A percentile compares a stretch with the other conserved stretches of the same genome.
These are phyloP conservation scores for Candoia aspera DNA, from an alignment of 2,113 vertebrate species.

Conservation along the genomic window DNA sequence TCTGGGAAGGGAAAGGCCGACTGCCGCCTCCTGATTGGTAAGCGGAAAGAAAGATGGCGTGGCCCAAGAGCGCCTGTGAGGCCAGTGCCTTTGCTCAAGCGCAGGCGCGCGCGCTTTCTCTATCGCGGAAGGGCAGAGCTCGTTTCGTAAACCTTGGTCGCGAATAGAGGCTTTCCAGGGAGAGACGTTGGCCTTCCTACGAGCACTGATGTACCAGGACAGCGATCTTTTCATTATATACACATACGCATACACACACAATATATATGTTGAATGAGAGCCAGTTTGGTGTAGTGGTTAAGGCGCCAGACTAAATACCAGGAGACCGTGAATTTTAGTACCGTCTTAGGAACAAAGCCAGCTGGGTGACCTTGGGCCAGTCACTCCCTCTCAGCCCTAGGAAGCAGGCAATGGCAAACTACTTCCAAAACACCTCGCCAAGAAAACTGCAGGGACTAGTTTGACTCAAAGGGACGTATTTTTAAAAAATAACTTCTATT, in stretches of 20 bases:
- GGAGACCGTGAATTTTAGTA: neutral
- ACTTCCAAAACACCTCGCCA: no score
- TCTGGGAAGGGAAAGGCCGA: neutral
- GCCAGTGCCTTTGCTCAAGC: neutral
- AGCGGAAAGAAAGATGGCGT: neutral
- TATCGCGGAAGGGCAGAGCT: neutral
- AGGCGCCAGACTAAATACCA: neutral
- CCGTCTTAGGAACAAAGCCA: neutral
- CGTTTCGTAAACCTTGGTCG: neutral
- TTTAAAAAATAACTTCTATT: neutral
- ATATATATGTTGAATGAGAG: neutral
- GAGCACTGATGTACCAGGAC: no score
- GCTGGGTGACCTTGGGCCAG: neutral
- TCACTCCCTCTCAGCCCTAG: no score
- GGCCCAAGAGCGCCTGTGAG: neutral
- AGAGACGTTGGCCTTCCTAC: no score
- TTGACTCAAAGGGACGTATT: neutral
- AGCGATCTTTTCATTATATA: no score
- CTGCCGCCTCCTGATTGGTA: neutral
- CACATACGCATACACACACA: no score
- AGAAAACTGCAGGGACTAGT: no score
- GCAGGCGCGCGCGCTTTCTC: neutral
- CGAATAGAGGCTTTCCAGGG: no score
- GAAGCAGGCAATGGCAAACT: no score
- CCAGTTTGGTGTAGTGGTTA: neutral